These are phyloP conservation scores for Numenius arquata DNA, from an alignment of 2,113 vertebrate species.

Conservation along the genomic window DNA sequence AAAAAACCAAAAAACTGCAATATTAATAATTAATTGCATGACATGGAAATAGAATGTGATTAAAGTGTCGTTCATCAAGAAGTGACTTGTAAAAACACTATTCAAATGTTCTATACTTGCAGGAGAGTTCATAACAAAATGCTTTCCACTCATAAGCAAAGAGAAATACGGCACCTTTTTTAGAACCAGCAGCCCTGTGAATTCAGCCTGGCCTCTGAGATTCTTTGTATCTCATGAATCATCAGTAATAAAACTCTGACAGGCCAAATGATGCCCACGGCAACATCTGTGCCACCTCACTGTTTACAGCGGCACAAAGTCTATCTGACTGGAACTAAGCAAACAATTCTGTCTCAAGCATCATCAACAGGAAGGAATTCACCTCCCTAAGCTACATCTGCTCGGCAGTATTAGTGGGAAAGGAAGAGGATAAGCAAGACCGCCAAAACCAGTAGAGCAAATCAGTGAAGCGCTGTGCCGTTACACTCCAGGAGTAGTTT, in stretches of 20 bases:
- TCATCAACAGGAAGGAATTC: constrained; percentile 66
- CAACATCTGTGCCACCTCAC: constrained; percentile 39
- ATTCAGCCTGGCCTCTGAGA: not conserved
- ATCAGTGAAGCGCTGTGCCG: not conserved
- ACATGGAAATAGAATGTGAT: not conserved
- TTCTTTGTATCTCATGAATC: constrained; percentile 36
- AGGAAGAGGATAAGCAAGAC: not conserved
- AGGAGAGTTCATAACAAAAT: not conserved
- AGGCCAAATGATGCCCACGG: not conserved
- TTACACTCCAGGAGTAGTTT: not conserved
- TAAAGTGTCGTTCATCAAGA: not conserved
- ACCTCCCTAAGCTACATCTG: constrained; percentile 26
- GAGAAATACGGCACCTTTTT: not conserved
- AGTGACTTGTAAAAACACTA: not conserved
- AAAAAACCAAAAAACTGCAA: not conserved
- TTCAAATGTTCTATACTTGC: not conserved
- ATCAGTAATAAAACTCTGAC: constrained; percentile 27
- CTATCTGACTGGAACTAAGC: constrained; percentile 31
- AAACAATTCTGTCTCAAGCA: constrained; percentile 27
- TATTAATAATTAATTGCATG: not conserved
- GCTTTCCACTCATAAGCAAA: not conserved
- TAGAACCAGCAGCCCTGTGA: not conserved
- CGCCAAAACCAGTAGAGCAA: not conserved
- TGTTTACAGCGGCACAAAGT: constrained; percentile 15
- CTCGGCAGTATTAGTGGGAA: not conserved